Evolutionary conservation across 2,888 invertebrate species (phyloP).

Genomic region (Dinocampus coccinellae): DNA sequence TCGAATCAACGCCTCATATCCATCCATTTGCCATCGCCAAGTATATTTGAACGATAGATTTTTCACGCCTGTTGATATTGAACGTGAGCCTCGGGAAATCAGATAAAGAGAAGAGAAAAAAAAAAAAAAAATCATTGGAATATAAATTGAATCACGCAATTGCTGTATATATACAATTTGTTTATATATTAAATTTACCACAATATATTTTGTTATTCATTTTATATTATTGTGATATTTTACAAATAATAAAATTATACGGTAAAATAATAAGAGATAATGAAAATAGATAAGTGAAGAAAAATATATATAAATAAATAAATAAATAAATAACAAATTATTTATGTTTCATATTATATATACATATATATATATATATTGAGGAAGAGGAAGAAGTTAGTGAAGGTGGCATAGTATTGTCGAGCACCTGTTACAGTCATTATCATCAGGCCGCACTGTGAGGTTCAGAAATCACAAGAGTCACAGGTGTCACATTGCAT

Average conservation of each 20-base stretch:
- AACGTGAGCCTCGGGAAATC: conserved; percentile 14
- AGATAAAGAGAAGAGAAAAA: background rate
- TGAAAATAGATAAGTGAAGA: no score
- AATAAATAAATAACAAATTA: no score
- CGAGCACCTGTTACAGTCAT: conserved; percentile 66
- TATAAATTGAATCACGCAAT: background rate
- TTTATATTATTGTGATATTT: background rate
- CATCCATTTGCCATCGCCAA: conserved; percentile 54
- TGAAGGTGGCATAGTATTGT: conserved; percentile 58
- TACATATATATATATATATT: background rate
- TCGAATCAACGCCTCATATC: conserved; percentile 55
- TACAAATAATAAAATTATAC: no score
- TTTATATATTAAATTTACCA: background rate
- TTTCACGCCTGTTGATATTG: conserved; percentile 26
- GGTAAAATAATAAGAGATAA: background rate
- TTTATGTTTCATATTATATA: no score
- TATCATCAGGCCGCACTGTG: conserved; percentile 55
- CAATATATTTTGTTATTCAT: background rate
- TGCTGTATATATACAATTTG: background rate
- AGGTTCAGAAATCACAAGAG: conserved; percentile 25
- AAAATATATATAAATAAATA: no score
- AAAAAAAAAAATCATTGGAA: background rate
- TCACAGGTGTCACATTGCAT: conserved; percentile 21
- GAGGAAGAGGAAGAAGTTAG: conserved; percentile 1
- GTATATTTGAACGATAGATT: conserved; percentile 45